Percentiles rank a stretch among this genome's conserved stretches.
These are phyloP conservation scores for Scopus umbretta DNA, from an alignment of 2,113 vertebrate species.

Conservation along the genomic window DNA sequence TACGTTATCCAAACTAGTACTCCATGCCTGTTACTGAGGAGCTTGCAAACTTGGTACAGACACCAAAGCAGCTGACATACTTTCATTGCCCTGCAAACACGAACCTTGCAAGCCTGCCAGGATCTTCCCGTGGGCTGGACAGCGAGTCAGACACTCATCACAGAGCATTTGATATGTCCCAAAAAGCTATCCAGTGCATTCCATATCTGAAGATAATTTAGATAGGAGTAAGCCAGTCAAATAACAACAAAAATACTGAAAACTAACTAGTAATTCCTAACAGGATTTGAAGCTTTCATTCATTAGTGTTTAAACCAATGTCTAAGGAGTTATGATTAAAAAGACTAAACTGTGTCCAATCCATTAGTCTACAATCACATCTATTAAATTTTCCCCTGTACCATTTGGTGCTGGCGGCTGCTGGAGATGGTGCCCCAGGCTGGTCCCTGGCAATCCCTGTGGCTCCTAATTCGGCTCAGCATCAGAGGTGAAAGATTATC, in stretches of 20 bases:
- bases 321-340: neutral
- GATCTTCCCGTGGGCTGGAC: neutral
- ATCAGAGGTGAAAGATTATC: neutral
- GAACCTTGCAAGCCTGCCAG: rapidly evolving
- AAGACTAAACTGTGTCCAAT: neutral
- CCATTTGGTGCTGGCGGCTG: neutral
- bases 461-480: neutral
- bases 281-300: neutral
- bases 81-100: neutral
- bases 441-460: neutral
- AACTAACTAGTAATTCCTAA: neutral
- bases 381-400: neutral
- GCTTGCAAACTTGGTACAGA: neutral
- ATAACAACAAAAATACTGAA: neutral
- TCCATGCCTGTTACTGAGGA: neutral
- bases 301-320: neutral
- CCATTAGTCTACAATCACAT: neutral
- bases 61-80: neutral
- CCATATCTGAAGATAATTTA: neutral
- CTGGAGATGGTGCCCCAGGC: neutral
- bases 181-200: neutral
- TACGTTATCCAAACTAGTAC: neutral
- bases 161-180: neutral
- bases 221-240: neutral
- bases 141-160: neutral